phyloP scores from a whole-genome alignment of 2,113 vertebrate species.

The Cryptomyrus ogoouensis region DNA sequence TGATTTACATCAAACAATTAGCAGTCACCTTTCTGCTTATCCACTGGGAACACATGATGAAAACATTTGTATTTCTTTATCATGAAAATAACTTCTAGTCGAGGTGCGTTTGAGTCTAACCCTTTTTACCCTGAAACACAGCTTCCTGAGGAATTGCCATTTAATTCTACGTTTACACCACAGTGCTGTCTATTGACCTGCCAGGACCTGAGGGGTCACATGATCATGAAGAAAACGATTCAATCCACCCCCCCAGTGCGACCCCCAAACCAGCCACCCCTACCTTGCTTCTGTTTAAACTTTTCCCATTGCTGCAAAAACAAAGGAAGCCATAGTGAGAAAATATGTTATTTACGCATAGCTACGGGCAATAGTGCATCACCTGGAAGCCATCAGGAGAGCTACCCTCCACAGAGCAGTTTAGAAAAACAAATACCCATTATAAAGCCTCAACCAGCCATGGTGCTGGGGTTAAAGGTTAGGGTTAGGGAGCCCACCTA shows the following conservation, averaged over 20 bases:
- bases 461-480: slow-evolving; percentile 36
- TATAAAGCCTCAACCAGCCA: slow-evolving; percentile 25
- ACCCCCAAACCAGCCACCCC: background rate
- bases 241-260: background rate
- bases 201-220: background rate
- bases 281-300: slow-evolving; percentile 1
- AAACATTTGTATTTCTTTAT: background rate
- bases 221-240: background rate
- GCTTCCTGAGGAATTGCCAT: background rate
- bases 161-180: background rate
- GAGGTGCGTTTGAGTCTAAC: background rate
- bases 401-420: background rate
- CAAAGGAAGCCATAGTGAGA: slow-evolving; percentile 12
- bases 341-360: slow-evolving; percentile 12
- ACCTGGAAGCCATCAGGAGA: background rate
- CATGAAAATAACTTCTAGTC: background rate
- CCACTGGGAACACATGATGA: background rate
- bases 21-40: background rate
- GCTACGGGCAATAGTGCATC: slow-evolving; percentile 25
- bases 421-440: slow-evolving; percentile 27
- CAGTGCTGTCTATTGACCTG: background rate
- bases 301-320: slow-evolving; percentile 6
- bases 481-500: background rate
- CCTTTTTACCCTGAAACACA: background rate
- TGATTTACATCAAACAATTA: background rate